Percentiles rank a stretch among this genome's conserved stretches.
These are phyloP conservation scores for Yoshiicerus persimilis DNA, from an alignment of 1,140 invertebrate species.

Conservation along the genomic window DNA sequence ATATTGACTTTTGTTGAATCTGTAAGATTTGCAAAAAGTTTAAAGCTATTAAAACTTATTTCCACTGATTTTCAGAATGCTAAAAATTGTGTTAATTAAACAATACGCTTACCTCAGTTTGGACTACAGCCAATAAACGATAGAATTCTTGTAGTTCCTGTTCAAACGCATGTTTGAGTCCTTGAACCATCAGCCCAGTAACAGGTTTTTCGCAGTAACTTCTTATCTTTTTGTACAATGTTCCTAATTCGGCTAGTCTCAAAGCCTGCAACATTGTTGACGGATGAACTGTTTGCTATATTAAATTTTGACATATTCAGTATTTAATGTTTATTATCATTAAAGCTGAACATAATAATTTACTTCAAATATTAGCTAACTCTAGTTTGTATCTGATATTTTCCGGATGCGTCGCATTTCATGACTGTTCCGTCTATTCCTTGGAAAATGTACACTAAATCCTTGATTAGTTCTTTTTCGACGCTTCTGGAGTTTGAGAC, in stretches of 20 bases:
- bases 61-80: too few species aligned
- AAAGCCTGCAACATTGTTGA: constrained; percentile 50
- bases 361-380: constrained; percentile 46
- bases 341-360: too few species aligned
- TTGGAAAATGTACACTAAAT: constrained; percentile 78
- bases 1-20: too few species aligned
- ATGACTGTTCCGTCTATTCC: constrained; percentile 77
- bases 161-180: constrained; percentile 79
- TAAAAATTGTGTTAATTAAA: background rate
- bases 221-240: constrained; percentile 77
- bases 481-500: constrained; percentile 64
- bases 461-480: constrained; percentile 65
- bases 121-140: constrained; percentile 80
- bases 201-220: constrained; percentile 65
- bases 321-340: too few species aligned
- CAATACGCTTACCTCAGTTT: constrained; percentile 67
- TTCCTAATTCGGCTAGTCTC: constrained; percentile 80
- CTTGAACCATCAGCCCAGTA: constrained; percentile 76
- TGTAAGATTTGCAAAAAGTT: too few species aligned
- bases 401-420: constrained; percentile 64
- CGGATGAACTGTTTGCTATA: background rate
- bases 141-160: constrained; percentile 85
- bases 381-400: constrained; percentile 65
- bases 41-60: too few species aligned
- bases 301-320: background rate